Evolutionary conservation across 2,113 vertebrate genomes (phyloP), one percentile per base, ranked within the genome.

Genomic region (Nycticorax nycticorax): DNA sequence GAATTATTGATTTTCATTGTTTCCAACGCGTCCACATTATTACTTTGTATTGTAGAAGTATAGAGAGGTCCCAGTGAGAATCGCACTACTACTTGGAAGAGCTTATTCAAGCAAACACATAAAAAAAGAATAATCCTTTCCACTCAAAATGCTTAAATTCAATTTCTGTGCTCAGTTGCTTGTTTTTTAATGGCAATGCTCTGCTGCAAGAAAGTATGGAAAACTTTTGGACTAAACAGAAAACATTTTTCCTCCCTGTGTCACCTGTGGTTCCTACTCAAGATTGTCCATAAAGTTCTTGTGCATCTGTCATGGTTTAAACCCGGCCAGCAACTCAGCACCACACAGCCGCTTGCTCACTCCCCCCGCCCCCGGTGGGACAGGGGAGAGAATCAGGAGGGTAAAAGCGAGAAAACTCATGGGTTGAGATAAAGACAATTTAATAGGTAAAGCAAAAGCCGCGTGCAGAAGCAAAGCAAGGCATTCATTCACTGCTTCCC

Each of bases 181-280:
- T 48, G 6, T 1, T 60, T 71, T 57, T 67, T 39, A 78, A 37
- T n/a, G 30, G 8, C 55, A 79, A 22, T 47, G 17, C 8, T 41
- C 28, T 57, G 17, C 28, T 74, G 33, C 33, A 74, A 71, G 57
- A 33, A 71, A 48, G 10, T 21, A 28, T 20, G 30, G 24, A 84
- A 48, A 66, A 47, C 24, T 39, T 67, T 52, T 64, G 10, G 22
- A 64, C 27, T 45, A 50, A 76, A 59, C 3, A 18, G 27, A 78
- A 60, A 74, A 50, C 5, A 9, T 13, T 39, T 68, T 57, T 63
- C 24, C 33, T 91, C 5, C 16, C 10, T 0, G 0, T 22, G 19
- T 76, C 37, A 39, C 21, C 24, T 24, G 10, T 50, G 3, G 8
- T 32, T 83, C 23, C 26, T 77, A 11, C 26, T 56, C 13, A 60